Conservation (phyloP, 2,888 invertebrate genomes). For the Eudasyphora cyanicolor region DNA sequence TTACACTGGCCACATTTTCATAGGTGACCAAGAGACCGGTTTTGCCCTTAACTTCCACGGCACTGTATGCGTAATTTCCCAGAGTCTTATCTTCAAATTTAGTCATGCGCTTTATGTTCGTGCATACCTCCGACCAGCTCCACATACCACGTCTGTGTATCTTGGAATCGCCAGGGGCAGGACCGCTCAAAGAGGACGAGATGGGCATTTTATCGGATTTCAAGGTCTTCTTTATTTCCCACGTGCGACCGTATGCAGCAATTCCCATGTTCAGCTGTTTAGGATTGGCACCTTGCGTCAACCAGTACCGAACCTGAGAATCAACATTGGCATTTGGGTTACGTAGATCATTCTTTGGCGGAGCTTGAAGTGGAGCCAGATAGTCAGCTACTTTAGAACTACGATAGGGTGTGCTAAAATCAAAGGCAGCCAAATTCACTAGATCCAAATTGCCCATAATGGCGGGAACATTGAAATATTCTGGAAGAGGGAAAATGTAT, state of each 20-base stretch:
- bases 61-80: slow-evolving; percentile 88
- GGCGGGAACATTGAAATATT: slow-evolving; percentile 88
- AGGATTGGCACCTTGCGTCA: slow-evolving; percentile 81
- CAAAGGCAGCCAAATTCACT: slow-evolving; percentile 89
- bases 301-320: slow-evolving; percentile 84
- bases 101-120: slow-evolving; percentile 85
- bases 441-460: slow-evolving; percentile 88
- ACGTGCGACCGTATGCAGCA: slow-evolving; percentile 87
- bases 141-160: slow-evolving; percentile 85
- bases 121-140: slow-evolving; percentile 90
- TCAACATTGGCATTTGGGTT: slow-evolving; percentile 84
- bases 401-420: slow-evolving; percentile 88
- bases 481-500: no score
- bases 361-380: slow-evolving; percentile 86
- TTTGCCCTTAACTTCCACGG: slow-evolving; percentile 82
- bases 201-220: slow-evolving; percentile 89
- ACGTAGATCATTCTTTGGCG: slow-evolving; percentile 84
- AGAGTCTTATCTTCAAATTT: slow-evolving; percentile 84
- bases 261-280: slow-evolving; percentile 87
- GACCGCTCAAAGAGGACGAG: slow-evolving; percentile 83
- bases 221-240: slow-evolving; percentile 87
- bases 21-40: slow-evolving; percentile 90
- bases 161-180: slow-evolving; percentile 87
- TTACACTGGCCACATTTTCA: slow-evolving; percentile 90
- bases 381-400: slow-evolving; percentile 90